These are phyloP conservation scores for Endotricha flammealis DNA, from an alignment of 2,888 invertebrate species.

Conservation along the genomic window DNA sequence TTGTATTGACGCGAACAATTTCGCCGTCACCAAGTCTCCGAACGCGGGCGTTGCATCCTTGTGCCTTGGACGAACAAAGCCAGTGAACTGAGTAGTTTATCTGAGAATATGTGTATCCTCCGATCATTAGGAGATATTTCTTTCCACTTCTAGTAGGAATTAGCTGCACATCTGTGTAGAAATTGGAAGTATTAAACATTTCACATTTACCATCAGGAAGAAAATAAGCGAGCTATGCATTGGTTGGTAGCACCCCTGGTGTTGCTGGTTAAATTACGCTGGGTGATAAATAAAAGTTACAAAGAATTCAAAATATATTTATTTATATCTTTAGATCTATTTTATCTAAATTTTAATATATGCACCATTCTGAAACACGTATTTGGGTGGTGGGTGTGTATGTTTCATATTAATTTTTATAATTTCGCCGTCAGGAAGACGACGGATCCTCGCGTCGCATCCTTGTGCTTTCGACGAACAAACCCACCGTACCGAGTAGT, in stretches of 20 bases:
- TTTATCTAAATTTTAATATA: conserved; percentile 23
- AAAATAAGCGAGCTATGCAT: too few species aligned
- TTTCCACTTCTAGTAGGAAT: conserved; percentile 38
- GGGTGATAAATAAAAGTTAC: too few species aligned
- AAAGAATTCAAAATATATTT: too few species aligned
- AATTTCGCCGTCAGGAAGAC: conserved; percentile 14
- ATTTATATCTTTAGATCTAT: too few species aligned
- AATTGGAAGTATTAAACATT: too few species aligned
- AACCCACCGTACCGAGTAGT: conserved; percentile 14
- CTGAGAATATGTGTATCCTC: too few species aligned
- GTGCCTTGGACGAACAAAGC: conserved; percentile 38
- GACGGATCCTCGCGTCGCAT: conserved; percentile 27
- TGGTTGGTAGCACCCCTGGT: too few species aligned
- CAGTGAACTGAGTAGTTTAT: conserved; percentile 38
- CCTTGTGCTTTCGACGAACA: conserved; percentile 19
- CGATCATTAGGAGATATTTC: conserved; percentile 36
- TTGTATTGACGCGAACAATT: conserved; percentile 21
- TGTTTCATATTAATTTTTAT: conserved; percentile 20
- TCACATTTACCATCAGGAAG: too few species aligned
- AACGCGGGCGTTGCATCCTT: conserved; percentile 30
- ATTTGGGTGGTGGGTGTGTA: conserved; percentile 28
- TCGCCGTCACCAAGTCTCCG: conserved; percentile 15
- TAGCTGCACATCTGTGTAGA: conserved; percentile 16
- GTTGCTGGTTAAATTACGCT: too few species aligned
- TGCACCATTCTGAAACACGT: conserved; percentile 20